These are phyloP conservation scores for Brachionus asplanchnoidis DNA, from an alignment of 1,140 invertebrate species.

Conservation along the genomic window DNA sequence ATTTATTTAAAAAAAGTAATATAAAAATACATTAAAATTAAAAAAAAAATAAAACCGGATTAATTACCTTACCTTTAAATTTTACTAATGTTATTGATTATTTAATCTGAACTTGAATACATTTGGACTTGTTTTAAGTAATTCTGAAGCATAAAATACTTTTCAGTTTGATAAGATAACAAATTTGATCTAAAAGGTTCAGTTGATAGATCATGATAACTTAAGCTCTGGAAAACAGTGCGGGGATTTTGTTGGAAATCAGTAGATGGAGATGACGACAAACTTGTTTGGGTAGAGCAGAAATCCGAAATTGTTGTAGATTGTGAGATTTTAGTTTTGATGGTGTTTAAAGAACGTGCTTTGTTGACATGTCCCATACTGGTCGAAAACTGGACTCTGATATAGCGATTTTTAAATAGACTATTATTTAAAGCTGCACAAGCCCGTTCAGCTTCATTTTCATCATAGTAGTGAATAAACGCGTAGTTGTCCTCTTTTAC, in stretches of 20 bases:
- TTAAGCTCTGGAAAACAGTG: background rate
- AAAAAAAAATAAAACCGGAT: background rate
- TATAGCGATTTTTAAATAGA: conserved; percentile 27
- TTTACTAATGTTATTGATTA: background rate
- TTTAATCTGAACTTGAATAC: background rate
- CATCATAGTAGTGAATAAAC: conserved; percentile 37
- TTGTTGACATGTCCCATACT: conserved; percentile 20
- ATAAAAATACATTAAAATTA: background rate
- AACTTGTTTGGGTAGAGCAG: background rate
- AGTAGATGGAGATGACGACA: background rate
- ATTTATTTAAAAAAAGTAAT: background rate
- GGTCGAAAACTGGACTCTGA: conserved; percentile 34
- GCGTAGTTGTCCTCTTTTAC: conserved; percentile 39
- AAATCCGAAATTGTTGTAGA: background rate
- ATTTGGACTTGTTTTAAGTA: background rate
- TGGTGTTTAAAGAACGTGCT: background rate
- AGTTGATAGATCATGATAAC: background rate
- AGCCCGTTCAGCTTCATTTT: background rate
- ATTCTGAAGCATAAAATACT: background rate
- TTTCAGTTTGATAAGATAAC: background rate
- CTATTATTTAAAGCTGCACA: conserved; percentile 17
- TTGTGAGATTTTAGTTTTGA: background rate
- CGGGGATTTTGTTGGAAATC: background rate
- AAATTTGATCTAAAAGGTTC: background rate
- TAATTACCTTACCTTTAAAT: background rate